phyloP scores from a whole-genome alignment of 2,113 vertebrate genomes.

The Leiothrix lutea region DNA sequence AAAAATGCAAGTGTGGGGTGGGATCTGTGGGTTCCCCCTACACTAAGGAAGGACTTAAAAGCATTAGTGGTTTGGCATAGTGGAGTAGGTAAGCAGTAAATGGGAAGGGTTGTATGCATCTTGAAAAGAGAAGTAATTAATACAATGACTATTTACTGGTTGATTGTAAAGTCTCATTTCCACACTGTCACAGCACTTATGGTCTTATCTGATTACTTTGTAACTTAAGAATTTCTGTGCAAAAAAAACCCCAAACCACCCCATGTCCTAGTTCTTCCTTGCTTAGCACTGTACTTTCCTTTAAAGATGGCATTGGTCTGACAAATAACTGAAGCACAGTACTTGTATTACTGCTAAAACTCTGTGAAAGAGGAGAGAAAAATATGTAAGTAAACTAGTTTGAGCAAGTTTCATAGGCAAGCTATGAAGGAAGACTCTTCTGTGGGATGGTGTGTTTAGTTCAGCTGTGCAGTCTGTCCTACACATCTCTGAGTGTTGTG shows the following conservation, averaged over 20 bases:
- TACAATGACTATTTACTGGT: not conserved
- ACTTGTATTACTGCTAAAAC: not conserved
- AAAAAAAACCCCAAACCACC: not conserved
- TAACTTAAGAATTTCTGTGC: not conserved
- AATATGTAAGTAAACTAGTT: not conserved
- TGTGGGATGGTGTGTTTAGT: not conserved
- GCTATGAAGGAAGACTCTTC: not conserved
- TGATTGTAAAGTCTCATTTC: not conserved
- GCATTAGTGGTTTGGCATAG: not conserved
- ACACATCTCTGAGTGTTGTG: not conserved
- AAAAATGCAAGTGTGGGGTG: not conserved
- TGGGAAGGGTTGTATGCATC: not conserved
- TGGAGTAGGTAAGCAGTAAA: not conserved
- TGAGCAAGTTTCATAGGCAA: not conserved
- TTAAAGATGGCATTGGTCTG: not conserved
- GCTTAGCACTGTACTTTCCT: not conserved
- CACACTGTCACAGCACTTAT: not conserved
- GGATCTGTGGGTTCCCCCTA: not conserved
- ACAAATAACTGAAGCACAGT: not conserved
- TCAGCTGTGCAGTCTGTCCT: not conserved
- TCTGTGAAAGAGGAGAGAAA: not conserved
- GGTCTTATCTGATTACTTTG: not conserved
- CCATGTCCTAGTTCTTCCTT: not conserved
- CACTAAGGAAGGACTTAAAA: not conserved
- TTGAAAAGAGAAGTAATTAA: not conserved